phyloP scores from a whole-genome alignment of 2,797 vertebrate genomes.

The Cottoperca gobio region DNA sequence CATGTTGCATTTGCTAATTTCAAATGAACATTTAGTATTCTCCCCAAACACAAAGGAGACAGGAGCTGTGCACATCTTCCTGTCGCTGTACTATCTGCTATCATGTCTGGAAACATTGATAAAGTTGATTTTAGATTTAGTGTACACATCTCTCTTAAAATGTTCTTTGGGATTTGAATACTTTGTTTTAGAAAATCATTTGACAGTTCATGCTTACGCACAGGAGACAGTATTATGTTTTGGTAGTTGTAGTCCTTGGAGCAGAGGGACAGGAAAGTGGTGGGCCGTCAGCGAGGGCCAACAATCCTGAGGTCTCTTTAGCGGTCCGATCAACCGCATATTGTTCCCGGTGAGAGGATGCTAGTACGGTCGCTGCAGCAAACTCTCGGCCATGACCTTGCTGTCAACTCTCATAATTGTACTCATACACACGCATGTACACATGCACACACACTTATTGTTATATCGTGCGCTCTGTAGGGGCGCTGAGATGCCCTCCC shows the following conservation, averaged over 20 bases:
- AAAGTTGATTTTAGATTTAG: constrained; percentile 17
- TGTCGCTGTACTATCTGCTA: constrained; percentile 10
- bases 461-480: constrained; percentile 25
- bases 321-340: constrained; percentile 65
- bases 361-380: constrained; percentile 32
- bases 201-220: constrained; percentile 50
- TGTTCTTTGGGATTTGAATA: constrained; percentile 22
- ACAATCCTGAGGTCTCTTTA: constrained; percentile 79
- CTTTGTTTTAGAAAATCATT: constrained; percentile 39
- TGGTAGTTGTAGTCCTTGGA: constrained; percentile 77
- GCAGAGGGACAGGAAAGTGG: constrained; percentile 63
- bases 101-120: neutral
- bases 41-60: neutral
- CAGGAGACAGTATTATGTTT: constrained; percentile 66
- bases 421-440: constrained; percentile 5
- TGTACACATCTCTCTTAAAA: constrained; percentile 20
- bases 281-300: constrained; percentile 60
- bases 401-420: constrained; percentile 63
- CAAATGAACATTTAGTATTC: neutral
- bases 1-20: constrained; percentile 11
- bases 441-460: constrained; percentile 17
- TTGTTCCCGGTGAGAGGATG: constrained; percentile 64
- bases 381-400: constrained; percentile 55
- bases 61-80: neutral
- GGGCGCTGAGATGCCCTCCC: constrained; percentile 26